phyloP scores from a whole-genome alignment of 2,888 invertebrate species.

The Drosophila eohydei region DNA sequence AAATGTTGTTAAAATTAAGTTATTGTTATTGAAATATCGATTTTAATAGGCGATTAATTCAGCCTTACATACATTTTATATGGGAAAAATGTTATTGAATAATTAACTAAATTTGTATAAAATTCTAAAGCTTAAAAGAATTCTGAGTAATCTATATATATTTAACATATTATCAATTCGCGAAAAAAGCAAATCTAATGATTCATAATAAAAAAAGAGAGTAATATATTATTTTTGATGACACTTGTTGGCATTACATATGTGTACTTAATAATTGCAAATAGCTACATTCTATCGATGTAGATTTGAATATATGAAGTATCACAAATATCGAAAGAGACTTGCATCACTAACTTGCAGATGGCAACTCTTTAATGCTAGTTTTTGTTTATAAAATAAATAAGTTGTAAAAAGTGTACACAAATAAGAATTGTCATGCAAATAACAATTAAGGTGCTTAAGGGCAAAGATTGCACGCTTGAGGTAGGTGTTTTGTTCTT shows the following conservation, averaged over 20 bases:
- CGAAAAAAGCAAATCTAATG: not conserved
- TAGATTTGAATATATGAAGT: not conserved
- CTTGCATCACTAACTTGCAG: conserved; percentile 35
- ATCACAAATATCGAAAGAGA: conserved; percentile 26
- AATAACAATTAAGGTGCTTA: conserved; percentile 90
- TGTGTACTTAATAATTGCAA: not conserved
- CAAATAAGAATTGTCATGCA: conserved; percentile 86
- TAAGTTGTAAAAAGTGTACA: conserved; percentile 15
- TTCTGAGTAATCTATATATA: no score
- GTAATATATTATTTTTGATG: not conserved
- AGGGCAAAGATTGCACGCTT: conserved; percentile 89
- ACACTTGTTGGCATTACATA: not conserved
- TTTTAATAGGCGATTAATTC: not conserved
- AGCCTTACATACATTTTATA: not conserved
- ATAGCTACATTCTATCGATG: conserved; percentile 13
- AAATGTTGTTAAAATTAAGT: not conserved
- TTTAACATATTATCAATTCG: not conserved
- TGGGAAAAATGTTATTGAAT: not conserved
- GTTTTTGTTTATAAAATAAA: conserved; percentile 52
- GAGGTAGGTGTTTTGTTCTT: conserved; percentile 86
- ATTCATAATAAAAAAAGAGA: not conserved
- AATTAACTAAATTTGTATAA: not conserved
- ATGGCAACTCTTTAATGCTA: conserved; percentile 48
- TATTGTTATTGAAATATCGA: not conserved
- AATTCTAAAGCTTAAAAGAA: not conserved